These are phyloP conservation scores for Macquaria ambigua DNA, from an alignment of 2,113 vertebrate species.

Conservation along the genomic window DNA sequence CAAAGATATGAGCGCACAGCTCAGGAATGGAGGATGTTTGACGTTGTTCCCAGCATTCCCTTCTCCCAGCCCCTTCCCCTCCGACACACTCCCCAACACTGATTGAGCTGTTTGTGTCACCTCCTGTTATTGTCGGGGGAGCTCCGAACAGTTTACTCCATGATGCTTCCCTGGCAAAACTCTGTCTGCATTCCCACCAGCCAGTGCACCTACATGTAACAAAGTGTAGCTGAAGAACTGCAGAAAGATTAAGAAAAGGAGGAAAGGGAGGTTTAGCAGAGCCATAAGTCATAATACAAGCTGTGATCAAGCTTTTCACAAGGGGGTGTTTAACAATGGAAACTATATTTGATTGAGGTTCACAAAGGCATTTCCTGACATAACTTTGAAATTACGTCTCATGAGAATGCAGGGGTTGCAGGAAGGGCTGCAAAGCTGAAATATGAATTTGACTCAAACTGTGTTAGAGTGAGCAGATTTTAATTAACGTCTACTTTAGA, in stretches of 20 bases:
- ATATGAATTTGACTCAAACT: slow-evolving; percentile 14
- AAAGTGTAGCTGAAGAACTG: slow-evolving; percentile 11
- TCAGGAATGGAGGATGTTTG: slow-evolving; percentile 88
- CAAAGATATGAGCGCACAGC: slow-evolving; percentile 82
- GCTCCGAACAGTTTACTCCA: slow-evolving; percentile 38
- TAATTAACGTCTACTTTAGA: neutral
- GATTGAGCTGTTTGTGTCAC: slow-evolving; percentile 77
- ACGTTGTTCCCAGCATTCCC: slow-evolving; percentile 79
- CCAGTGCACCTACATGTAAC: slow-evolving; percentile 1
- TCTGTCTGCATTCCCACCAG: neutral
- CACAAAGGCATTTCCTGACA: slow-evolving; percentile 72
- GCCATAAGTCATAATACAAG: slow-evolving; percentile 23
- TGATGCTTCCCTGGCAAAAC: slow-evolving; percentile 3
- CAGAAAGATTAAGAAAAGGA: slow-evolving; percentile 39
- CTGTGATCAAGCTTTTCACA: slow-evolving; percentile 32
- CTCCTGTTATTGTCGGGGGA: slow-evolving; percentile 80
- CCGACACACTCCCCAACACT: slow-evolving; percentile 66
- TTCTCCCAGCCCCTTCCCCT: slow-evolving; percentile 63
- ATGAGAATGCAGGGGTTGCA: slow-evolving; percentile 38
- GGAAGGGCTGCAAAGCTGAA: slow-evolving; percentile 35
- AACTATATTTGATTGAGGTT: slow-evolving; percentile 69
- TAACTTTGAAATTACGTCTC: slow-evolving; percentile 55
- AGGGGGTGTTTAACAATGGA: slow-evolving; percentile 58
- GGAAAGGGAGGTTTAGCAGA: slow-evolving; percentile 32
- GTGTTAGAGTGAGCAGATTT: neutral